phyloP scores from a whole-genome alignment of 2,888 invertebrate species.

The Dichetophora obliterata region DNA sequence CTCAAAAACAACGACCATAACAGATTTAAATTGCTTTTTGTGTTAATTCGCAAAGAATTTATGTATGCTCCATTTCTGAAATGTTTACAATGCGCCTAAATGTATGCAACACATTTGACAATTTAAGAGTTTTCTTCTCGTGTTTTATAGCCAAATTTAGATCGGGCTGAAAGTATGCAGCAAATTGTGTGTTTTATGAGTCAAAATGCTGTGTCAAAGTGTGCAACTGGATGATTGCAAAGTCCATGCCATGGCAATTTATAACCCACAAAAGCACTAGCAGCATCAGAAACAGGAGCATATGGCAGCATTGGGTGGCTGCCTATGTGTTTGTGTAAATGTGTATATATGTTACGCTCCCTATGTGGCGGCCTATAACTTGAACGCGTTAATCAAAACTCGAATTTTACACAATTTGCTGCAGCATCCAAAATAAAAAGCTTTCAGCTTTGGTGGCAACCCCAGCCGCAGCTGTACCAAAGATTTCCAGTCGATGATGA shows the following conservation, averaged over 20 bases:
- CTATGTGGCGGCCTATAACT: conserved; percentile 32
- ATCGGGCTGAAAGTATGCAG: no score
- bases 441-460: not conserved
- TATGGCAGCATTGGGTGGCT: no score
- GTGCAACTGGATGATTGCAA: conserved; percentile 48
- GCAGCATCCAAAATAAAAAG: not conserved
- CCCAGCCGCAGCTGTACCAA: not conserved
- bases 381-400: conserved; percentile 42
- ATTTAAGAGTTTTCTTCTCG: not conserved
- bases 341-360: not conserved
- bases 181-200: conserved; percentile 9
- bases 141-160: not conserved
- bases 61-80: not conserved
- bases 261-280: conserved; percentile 56
- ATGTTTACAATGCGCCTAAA: conserved; percentile 11
- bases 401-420: conserved; percentile 36
- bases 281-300: not conserved
- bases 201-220: conserved; percentile 23
- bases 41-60: no score
- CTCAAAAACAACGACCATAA: no score
- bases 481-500: not conserved
- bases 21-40: no score
- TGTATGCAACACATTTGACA: conserved; percentile 16
- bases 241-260: conserved; percentile 65
- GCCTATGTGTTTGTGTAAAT: no score